Evolutionary conservation across 2,113 vertebrate genomes (phyloP).

Genomic region (Solea solea): DNA sequence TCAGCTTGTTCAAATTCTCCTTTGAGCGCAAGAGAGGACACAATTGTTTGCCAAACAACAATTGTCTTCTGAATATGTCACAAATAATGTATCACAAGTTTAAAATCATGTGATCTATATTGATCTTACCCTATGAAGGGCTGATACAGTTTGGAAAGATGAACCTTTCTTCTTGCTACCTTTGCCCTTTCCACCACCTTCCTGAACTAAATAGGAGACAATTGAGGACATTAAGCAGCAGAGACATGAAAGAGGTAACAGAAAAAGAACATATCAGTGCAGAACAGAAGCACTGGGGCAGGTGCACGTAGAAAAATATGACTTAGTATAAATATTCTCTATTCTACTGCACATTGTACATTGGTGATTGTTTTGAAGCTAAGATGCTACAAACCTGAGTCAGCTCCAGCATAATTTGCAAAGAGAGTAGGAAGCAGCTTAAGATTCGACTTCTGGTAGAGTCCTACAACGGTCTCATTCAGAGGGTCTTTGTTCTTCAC

Average conservation of each 20-base stretch:
- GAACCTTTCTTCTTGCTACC: conserved; percentile 82
- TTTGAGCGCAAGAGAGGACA: conserved; percentile 37
- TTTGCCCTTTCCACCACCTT: conserved; percentile 30
- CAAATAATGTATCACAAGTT: too few relatives aligned
- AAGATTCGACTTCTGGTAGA: conserved; percentile 87
- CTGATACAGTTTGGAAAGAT: conserved; percentile 86
- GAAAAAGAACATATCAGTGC: not conserved
- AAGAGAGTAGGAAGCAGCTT: conserved; percentile 86
- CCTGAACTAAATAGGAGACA: not conserved
- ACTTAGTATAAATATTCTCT: not conserved
- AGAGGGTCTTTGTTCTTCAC: conserved; percentile 90
- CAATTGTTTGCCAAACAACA: not conserved
- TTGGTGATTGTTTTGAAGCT: conserved; percentile 36
- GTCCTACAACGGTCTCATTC: conserved; percentile 86
- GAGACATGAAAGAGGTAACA: not conserved
- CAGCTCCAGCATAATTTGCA: conserved; percentile 82
- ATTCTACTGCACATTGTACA: not conserved
- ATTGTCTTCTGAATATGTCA: too few relatives aligned
- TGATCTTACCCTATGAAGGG: conserved; percentile 84
- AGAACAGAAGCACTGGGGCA: not conserved
- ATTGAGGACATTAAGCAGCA: not conserved
- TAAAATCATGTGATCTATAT: too few relatives aligned
- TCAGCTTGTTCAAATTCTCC: conserved; percentile 96
- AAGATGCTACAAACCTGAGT: conserved; percentile 44
- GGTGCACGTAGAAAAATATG: not conserved